phyloP scores from a whole-genome alignment of 2,797 vertebrate genomes.

The Cetoscarus ocellatus region DNA sequence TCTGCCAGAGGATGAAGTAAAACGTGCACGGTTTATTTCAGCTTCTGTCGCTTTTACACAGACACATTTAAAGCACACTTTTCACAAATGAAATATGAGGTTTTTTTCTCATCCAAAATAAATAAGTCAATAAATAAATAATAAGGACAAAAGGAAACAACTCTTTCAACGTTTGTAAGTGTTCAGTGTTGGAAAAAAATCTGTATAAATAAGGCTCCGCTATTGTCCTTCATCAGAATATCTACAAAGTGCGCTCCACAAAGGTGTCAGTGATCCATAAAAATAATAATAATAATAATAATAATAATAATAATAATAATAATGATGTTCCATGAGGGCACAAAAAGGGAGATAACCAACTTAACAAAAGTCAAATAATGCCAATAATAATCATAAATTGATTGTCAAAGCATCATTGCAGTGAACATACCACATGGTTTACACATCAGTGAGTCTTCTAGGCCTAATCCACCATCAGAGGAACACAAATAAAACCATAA shows the following conservation, averaged over 20 bases:
- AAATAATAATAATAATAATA: conserved; percentile 57
- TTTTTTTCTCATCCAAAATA: conserved; percentile 69
- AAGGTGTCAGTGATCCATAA: conserved; percentile 70
- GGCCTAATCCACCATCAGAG: conserved; percentile 71
- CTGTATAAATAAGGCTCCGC: conserved; percentile 80
- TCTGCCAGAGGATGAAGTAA: conserved; percentile 83
- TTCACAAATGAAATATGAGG: conserved; percentile 85
- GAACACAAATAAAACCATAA: conserved; percentile 39
- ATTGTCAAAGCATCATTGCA: conserved; percentile 93
- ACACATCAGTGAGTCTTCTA: conserved; percentile 72
- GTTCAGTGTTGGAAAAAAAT: conserved; percentile 49
- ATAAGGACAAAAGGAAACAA: conserved; percentile 53
- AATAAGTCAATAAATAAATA: conserved; percentile 82
- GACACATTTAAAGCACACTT: conserved; percentile 90
- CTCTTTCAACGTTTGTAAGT: conserved; percentile 20
- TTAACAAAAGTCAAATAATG: conserved; percentile 27
- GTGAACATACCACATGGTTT: conserved; percentile 80
- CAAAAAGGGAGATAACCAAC: conserved; percentile 61
- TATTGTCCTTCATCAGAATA: conserved; percentile 76
- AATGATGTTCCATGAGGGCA: conserved; percentile 57
- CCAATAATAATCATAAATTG: conserved; percentile 77
- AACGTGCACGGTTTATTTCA: conserved; percentile 96
- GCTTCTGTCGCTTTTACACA: conserved; percentile 90
- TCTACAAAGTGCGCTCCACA: conserved; percentile 87
- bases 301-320: conserved; percentile 59